phyloP scores from a whole-genome alignment of 1,140 invertebrate genomes.

The Cydia splendana region DNA sequence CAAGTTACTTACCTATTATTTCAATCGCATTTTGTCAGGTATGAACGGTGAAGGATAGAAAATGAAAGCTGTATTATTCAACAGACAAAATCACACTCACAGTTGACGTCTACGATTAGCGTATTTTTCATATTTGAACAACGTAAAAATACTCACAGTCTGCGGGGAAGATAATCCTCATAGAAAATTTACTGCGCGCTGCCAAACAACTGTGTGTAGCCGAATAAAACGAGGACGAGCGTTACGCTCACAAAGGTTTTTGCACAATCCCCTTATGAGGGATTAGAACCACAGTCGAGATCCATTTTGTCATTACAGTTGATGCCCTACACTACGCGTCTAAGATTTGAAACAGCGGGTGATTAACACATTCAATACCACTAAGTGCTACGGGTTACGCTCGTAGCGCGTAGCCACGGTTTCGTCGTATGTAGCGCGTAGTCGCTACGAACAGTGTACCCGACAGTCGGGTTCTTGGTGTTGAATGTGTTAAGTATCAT shows the following conservation, averaged over 20 bases:
- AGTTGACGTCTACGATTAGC: background rate
- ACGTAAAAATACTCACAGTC: conserved; percentile 11
- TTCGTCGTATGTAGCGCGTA: no score
- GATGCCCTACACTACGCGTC: conserved; percentile 4
- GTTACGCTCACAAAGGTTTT: conserved; percentile 21
- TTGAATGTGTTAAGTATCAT: no score
- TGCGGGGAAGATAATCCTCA: conserved; percentile 20
- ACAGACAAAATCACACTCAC: background rate
- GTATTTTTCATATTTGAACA: background rate
- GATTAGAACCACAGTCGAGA: conserved; percentile 14
- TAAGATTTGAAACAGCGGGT: background rate
- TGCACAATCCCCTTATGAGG: conserved; percentile 25
- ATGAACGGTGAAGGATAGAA: no score
- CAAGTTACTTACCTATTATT: no score
- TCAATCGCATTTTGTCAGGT: no score
- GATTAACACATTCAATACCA: no score
- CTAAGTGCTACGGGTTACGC: no score
- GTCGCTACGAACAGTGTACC: no score
- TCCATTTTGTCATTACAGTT: conserved; percentile 14
- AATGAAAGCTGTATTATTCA: background rate
- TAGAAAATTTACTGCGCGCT: conserved; percentile 22
- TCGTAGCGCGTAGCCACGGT: no score
- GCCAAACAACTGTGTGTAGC: conserved; percentile 25
- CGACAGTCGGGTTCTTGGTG: no score
- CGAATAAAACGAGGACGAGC: conserved; percentile 7